A percentile compares a stretch with the other conserved stretches of the same genome.
Conservation (phyloP, 2,113 vertebrate genomes). For the Silurus glanis region DNA sequence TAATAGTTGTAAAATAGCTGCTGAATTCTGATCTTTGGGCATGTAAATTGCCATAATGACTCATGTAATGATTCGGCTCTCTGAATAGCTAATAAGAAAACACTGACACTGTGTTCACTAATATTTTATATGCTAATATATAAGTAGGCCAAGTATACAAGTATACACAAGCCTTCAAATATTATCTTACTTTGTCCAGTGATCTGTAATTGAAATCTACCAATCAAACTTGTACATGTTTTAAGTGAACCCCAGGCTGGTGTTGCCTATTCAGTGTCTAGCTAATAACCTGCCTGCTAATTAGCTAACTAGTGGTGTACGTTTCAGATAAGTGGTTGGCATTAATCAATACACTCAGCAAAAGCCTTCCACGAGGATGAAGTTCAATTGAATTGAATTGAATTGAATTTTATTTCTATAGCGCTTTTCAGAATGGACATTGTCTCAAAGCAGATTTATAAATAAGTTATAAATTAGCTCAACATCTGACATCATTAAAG, state of each 20-base stretch:
- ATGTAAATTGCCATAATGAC: background rate
- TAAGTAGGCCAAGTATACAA: no score
- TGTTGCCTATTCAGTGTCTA: background rate
- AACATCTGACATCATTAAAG: no score
- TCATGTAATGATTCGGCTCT: background rate
- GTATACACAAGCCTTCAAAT: background rate
- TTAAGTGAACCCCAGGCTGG: background rate
- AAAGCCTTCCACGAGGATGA: background rate
- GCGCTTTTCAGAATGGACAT: no score
- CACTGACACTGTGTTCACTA: background rate
- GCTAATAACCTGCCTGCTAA: background rate
- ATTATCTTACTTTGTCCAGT: background rate
- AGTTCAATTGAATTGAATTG: no score
- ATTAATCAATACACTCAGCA: background rate
- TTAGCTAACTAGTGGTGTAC: background rate
- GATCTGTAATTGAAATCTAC: background rate
- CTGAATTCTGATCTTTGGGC: background rate
- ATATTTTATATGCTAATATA: no score
- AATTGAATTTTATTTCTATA: no score
- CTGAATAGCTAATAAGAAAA: background rate
- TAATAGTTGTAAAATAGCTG: background rate
- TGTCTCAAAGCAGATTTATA: no score
- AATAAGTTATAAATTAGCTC: no score
- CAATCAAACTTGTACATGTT: no score
- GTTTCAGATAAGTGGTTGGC: background rate